phyloP scores from a whole-genome alignment of 1,140 invertebrate species.

The Mamestra configurata region DNA sequence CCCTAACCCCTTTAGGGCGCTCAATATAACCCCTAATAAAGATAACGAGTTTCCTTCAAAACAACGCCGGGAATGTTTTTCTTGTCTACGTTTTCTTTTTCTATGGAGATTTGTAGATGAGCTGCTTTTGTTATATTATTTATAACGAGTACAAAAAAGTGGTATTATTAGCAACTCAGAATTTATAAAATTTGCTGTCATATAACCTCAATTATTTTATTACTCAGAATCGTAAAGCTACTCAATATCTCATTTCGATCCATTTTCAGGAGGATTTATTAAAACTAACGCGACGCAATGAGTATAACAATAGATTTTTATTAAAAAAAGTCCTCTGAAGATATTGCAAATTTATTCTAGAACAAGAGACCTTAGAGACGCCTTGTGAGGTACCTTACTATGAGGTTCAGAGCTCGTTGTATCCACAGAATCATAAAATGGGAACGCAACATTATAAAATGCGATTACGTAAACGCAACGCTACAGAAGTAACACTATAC shows the following conservation, averaged over 20 bases:
- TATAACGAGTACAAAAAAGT: background rate
- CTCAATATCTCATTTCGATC: too few relatives aligned
- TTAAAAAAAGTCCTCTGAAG: slow-evolving; percentile 3
- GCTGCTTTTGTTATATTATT: background rate
- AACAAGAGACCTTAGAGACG: background rate
- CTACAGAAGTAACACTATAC: too few relatives aligned
- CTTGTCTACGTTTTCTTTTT: slow-evolving; percentile 22
- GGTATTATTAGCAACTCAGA: background rate
- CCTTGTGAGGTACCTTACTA: background rate
- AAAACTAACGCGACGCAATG: background rate
- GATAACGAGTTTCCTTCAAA: slow-evolving; percentile 56
- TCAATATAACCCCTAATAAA: slow-evolving; percentile 54
- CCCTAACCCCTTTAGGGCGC: slow-evolving; percentile 29
- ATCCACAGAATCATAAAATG: background rate
- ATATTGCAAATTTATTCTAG: slow-evolving; percentile 39
- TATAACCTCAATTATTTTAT: slow-evolving; percentile 4
- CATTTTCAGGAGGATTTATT: too few relatives aligned
- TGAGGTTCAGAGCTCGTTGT: background rate
- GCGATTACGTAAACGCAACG: too few relatives aligned
- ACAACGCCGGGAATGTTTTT: slow-evolving; percentile 52
- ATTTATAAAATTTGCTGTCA: background rate
- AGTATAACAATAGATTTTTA: slow-evolving; percentile 5
- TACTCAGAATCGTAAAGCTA: background rate
- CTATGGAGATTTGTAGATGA: background rate
- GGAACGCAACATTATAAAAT: too few relatives aligned